Base-by-base conservation (phyloP, 2,797 vertebrate genomes). In the Parambassis ranga region DNA sequence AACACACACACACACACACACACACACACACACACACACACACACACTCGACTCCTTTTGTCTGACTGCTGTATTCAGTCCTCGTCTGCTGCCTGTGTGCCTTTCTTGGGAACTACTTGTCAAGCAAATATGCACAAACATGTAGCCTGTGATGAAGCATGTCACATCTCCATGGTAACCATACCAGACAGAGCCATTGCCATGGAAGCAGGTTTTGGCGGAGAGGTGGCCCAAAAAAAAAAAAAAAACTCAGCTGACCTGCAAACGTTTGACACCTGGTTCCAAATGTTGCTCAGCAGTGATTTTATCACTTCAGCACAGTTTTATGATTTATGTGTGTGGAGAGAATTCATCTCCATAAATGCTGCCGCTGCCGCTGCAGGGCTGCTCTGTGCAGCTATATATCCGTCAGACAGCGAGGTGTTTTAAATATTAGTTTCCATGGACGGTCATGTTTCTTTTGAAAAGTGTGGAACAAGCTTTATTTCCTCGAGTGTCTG, bases 171-270 rank as follows among this genome's bases (percentile, higher is more conserved):
- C 57, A 64, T 67, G 65, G 80, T 64, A 49, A 60, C 82, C 75
- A 55, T 78, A 74, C 76, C 80, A 82, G 77, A 69, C 50, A 0
- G 49, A 35, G 63, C 37, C 55, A 50, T 63, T 19, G 44, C 77
- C 57, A 64, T 81, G 36, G 63, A 58, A 79, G 69, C 71, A 56
- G 55, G 65, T 65, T n/a, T 38, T 14, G 15, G 36, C 58, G 23
- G 28, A 43, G 31, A 16, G 20, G 44, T 65, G 39, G 68, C 59
- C 46, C 48, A 81, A 75, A 71, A 37, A 57, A 59, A 32, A 30
- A 23, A 28, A 28, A 33, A 23, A 27, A 48, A 33, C 61, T 38
- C 20, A 13, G 3, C 26, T 32, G 58, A 63, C 39, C 68, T 28
- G 27, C 65, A 71, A 14, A 53, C 35, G 57, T 68, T 46, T 63